These are phyloP conservation scores for Yoshiicerus persimilis DNA, from an alignment of 1,140 invertebrate genomes.

Conservation along the genomic window DNA sequence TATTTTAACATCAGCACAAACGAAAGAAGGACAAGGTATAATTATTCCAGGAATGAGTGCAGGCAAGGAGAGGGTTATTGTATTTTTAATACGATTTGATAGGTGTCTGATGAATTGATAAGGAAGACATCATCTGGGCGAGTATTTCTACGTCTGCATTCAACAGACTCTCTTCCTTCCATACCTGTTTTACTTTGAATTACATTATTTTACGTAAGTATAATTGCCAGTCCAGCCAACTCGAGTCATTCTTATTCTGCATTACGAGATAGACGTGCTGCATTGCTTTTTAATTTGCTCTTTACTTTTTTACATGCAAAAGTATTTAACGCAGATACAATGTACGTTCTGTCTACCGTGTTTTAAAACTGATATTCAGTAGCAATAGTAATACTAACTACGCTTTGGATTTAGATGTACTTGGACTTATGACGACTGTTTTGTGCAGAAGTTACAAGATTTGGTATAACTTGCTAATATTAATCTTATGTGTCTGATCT, in stretches of 20 bases:
- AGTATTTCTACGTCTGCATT: not conserved
- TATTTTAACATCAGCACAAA: not conserved
- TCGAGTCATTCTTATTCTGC: not conserved
- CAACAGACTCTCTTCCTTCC: not conserved
- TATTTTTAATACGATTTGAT: not conserved
- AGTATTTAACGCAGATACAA: not conserved
- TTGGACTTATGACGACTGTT: not conserved
- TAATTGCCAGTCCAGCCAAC: not conserved
- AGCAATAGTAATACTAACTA: not conserved
- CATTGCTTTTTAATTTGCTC: slow-evolving; percentile 4
- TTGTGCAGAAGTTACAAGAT: not conserved
- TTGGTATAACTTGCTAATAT: not conserved
- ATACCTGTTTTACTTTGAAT: not conserved
- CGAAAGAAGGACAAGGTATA: not conserved
- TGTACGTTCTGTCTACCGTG: not conserved
- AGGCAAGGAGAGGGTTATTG: not conserved
- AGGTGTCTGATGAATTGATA: not conserved
- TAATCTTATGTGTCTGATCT: too few species aligned
- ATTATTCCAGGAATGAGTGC: slow-evolving; percentile 3
- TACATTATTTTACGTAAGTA: not conserved
- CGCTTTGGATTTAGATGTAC: not conserved
- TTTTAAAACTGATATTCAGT: not conserved
- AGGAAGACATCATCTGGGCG: slow-evolving; percentile 2
- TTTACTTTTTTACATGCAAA: not conserved
- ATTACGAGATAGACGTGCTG: not conserved